phyloP scores from a whole-genome alignment of 2,797 vertebrate genomes.

The Cygnus olor region DNA sequence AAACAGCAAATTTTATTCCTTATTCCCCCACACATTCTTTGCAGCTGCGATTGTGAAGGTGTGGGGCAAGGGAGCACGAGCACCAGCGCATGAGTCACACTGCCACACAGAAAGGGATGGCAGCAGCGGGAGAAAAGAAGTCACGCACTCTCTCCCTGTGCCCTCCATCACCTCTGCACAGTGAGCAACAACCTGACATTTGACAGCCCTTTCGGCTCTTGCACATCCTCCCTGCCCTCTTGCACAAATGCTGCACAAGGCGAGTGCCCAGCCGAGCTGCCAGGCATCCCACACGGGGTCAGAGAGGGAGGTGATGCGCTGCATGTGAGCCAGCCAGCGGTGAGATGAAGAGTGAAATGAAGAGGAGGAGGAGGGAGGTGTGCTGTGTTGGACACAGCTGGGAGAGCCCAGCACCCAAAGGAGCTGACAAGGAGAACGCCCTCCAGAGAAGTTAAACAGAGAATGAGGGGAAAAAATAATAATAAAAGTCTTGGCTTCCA shows the following conservation, averaged over 20 bases:
- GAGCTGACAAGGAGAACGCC: background rate
- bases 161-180: accelerated
- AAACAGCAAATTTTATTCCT: background rate
- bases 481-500: background rate
- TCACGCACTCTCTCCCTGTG: accelerated
- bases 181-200: background rate
- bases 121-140: background rate
- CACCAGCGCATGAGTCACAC: accelerated
- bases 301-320: background rate
- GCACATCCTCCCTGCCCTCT: background rate
- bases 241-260: background rate
- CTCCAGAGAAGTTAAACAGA: background rate
- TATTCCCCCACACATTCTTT: background rate
- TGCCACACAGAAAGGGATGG: background rate
- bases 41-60: background rate
- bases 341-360: background rate
- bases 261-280: background rate
- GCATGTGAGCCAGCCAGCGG: accelerated
- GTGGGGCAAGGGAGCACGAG: background rate
- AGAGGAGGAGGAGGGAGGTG: background rate
- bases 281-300: background rate
- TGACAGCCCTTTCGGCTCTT: background rate
- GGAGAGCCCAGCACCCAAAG: background rate
- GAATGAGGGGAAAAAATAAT: accelerated
- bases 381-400: background rate